Evolutionary conservation across 53 echinoderm and acorn worm species (phyloP), one percentile per base, ranked within the genome.

Genomic region (Apostichopus leukothele): DNA sequence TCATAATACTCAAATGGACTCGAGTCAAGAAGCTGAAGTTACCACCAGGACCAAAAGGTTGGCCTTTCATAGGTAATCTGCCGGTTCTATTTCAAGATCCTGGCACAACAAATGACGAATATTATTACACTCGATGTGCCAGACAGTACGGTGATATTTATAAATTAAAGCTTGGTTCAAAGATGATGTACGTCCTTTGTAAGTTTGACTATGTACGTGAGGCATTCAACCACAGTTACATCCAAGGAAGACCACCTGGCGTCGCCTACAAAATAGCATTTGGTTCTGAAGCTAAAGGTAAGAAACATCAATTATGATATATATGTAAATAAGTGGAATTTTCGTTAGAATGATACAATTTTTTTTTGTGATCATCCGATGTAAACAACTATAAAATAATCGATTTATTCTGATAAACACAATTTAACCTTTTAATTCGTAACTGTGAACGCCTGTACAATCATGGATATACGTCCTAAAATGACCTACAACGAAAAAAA

Each of bases 241-340:
- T 81, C 54, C 81, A 81, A n/a, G 81, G 59, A 22, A 81, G 81
- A 21, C 81, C n/a, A 81, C 54, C 81, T 16, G 55, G 54, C 59
- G 81, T 21, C 5, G 81, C 57, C 25, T 81, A 81, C 51, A 22
- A 50, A 54, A 53, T 57, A 12, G 81, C 54, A n/a, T 81, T 81
- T 25, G 81, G 81, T 81, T 25, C 81, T 81, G 20, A 22, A 54
- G 81, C 81, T 16, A 81, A 81, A 20, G 81, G 81, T 81, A 81
- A 81, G 81, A 20, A 9, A 50, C 16, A 63, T 39, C 7, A 10
- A 5, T 57, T 57, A 39, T 39, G 39, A 39, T 57, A 57, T 0
- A 57, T 57, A 10, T 9, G 8, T 57, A 57, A 57, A 5, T 7
- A 57, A 57, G 57, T 57, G 57, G 10, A 57, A 5, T 57, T 57